Conservation (phyloP, 2,113 vertebrate species). For the Nycticorax nycticorax region DNA sequence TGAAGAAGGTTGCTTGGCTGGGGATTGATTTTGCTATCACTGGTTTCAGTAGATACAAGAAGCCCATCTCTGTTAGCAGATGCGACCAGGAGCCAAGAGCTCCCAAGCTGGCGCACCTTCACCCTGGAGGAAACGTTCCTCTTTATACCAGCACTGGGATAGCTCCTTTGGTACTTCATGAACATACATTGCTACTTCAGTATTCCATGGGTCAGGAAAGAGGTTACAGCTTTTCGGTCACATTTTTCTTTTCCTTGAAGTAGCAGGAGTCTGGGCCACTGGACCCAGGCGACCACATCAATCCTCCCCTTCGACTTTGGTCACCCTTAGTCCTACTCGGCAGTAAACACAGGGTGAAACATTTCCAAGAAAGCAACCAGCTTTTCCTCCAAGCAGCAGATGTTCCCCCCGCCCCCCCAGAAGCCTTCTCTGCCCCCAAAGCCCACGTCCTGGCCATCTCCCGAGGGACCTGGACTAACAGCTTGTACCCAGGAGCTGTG, state of each 20-base stretch:
- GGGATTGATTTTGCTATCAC: not conserved
- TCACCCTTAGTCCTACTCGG: not conserved
- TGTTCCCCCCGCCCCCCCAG: not conserved
- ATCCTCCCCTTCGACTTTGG: not conserved
- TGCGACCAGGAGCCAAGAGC: not conserved
- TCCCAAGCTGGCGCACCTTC: not conserved
- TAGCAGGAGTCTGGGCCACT: not conserved
- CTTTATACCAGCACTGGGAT: not conserved
- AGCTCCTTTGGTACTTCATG: not conserved
- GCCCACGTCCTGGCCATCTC: not conserved
- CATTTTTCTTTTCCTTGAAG: not conserved
- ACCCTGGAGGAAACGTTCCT: not conserved
- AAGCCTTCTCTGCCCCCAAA: not conserved
- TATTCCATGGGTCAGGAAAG: not conserved
- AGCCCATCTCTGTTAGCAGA: not conserved
- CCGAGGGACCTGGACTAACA: not conserved
- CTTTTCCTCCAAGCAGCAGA: not conserved
- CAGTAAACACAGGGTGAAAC: not conserved
- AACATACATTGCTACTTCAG: not conserved
- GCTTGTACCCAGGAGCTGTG: not conserved
- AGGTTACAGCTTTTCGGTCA: not conserved
- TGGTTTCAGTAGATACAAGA: not conserved
- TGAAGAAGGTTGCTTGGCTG: not conserved
- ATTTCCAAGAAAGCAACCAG: not conserved
- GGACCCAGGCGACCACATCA: not conserved